A percentile compares a stretch with the other conserved stretches of the same genome.
Conservation (phyloP, 2,113 vertebrate genomes). For the Ptilorrhoa leucosticta region DNA sequence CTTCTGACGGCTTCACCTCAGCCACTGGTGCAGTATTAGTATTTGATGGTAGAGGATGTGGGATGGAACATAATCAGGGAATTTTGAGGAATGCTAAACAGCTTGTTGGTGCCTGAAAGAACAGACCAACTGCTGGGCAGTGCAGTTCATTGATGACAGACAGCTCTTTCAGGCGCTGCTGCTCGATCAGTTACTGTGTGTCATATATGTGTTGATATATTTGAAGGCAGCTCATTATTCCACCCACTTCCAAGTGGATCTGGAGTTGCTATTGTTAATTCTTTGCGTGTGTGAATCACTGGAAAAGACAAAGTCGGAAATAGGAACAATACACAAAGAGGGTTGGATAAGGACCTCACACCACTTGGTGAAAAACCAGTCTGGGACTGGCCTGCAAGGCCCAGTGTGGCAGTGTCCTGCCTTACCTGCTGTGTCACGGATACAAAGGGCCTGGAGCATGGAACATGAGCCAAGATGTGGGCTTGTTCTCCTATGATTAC, state of each 20-base stretch:
- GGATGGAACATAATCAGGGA: neutral
- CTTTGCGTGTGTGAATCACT: neutral
- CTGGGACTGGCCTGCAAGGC: neutral
- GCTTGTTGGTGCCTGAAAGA: neutral
- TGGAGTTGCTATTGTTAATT: slow-evolving; percentile 48
- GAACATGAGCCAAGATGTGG: neutral
- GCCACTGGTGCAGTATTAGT: neutral
- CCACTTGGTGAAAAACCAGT: neutral
- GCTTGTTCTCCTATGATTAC: neutral
- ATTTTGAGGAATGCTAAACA: neutral
- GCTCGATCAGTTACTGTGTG: neutral
- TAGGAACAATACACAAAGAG: neutral
- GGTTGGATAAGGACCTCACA: neutral
- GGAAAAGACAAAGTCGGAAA: neutral
- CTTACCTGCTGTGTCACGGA: neutral
- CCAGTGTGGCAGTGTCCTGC: neutral
- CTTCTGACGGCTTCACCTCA: neutral
- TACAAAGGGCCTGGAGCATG: neutral
- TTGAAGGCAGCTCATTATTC: slow-evolving; percentile 55
- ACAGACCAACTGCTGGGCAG: neutral
- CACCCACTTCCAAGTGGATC: slow-evolving; percentile 31
- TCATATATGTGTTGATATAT: neutral
- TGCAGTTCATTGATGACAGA: neutral
- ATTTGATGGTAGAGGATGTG: neutral
- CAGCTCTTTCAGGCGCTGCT: neutral